These are phyloP conservation scores for Chaetogeoica ovagalla DNA, from an alignment of 2,888 invertebrate genomes.

Conservation along the genomic window DNA sequence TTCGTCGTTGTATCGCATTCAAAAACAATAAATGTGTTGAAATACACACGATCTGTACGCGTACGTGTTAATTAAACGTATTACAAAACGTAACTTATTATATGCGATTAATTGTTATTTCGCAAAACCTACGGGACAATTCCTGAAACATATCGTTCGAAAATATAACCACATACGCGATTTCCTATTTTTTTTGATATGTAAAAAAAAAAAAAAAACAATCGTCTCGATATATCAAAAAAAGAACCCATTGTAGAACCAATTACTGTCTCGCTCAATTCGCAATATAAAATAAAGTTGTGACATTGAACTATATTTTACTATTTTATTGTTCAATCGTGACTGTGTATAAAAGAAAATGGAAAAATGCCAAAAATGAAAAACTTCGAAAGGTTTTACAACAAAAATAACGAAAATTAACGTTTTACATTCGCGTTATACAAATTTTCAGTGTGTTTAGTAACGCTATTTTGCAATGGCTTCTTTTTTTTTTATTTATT, in stretches of 20 bases:
- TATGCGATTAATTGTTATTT: too few species aligned
- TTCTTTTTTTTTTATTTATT: too few species aligned
- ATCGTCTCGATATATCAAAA: not conserved
- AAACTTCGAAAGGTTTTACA: not conserved
- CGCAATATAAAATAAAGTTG: not conserved
- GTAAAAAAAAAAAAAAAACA: not conserved
- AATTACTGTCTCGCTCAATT: not conserved
- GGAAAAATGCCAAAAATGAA: not conserved
- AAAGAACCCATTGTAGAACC: not conserved
- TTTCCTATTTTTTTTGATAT: not conserved
- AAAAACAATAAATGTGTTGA: constrained; percentile 6
- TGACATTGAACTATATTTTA: not conserved
- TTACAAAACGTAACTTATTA: not conserved
- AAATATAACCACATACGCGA: too few species aligned
- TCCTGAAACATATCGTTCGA: too few species aligned
- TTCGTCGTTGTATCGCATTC: not conserved
- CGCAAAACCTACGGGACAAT: too few species aligned
- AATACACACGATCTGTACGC: not conserved
- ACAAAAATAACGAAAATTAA: not conserved
- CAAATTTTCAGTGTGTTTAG: not conserved
- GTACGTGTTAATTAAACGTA: not conserved
- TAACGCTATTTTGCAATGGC: too few species aligned
- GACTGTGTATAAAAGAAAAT: not conserved
- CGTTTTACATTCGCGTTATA: not conserved
- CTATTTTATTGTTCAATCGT: not conserved